phyloP scores from a whole-genome alignment of 2,113 vertebrate species.

The Cettia cetti region DNA sequence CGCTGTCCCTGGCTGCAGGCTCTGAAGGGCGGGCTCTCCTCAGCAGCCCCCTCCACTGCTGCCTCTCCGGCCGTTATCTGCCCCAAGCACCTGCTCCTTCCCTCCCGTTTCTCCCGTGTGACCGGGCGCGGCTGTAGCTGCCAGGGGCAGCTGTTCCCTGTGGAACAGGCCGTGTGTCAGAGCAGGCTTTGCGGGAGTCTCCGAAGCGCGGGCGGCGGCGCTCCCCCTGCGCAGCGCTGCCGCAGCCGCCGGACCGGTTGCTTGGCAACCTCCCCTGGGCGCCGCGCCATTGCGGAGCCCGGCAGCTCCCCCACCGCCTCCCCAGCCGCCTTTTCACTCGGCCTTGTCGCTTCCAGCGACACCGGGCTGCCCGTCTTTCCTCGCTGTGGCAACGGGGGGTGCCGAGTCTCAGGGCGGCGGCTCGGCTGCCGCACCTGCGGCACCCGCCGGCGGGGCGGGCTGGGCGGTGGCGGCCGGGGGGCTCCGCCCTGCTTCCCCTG shows the following conservation, averaged over 20 bases:
- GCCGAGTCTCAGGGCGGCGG: background rate
- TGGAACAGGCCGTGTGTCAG: background rate
- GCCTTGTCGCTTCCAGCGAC: background rate
- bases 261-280: conserved; percentile 49
- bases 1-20: background rate
- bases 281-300: conserved; percentile 12
- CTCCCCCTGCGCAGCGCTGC: background rate
- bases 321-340: background rate
- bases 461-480: background rate
- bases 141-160: background rate
- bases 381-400: fast-evolving
- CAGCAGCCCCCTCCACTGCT: background rate
- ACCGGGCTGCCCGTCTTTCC: background rate
- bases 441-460: too few relatives aligned
- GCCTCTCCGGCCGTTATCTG: background rate
- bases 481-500: background rate
- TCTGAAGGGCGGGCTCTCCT: background rate
- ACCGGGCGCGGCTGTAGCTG: background rate
- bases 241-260: conserved; percentile 58
- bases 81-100: background rate
- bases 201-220: background rate
- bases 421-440: background rate
- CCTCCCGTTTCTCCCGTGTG: background rate
- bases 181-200: background rate
- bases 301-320: background rate